phyloP scores from a whole-genome alignment of 1,140 invertebrate genomes.

The Dreissena rostriformis region DNA sequence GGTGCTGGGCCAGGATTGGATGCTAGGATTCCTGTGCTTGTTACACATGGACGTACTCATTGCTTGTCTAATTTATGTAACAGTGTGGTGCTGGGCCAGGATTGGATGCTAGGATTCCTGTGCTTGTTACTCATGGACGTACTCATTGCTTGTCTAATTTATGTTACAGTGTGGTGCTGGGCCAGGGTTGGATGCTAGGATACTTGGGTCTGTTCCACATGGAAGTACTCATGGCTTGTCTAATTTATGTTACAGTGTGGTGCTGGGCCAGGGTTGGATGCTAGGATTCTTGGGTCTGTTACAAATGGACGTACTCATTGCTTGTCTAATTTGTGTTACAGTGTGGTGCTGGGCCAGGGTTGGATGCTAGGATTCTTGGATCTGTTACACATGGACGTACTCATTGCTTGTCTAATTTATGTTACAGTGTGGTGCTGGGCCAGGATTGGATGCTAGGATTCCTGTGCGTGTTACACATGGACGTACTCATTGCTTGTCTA shows the following conservation, averaged over 20 bases:
- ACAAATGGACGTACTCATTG: constrained; percentile 95
- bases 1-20: constrained; percentile 95
- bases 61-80: constrained; percentile 32
- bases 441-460: no score
- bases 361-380: background rate
- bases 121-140: no score
- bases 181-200: no score
- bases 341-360: background rate
- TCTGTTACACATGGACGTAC: background rate
- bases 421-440: background rate
- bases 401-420: background rate
- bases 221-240: no score
- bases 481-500: no score
- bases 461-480: no score
- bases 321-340: constrained; percentile 12
- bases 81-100: no score
- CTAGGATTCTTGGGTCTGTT: constrained; percentile 95
- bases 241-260: constrained; percentile 85
- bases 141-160: no score
- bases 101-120: no score
- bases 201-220: no score
- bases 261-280: constrained; percentile 94
- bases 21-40: constrained; percentile 93
- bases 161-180: no score
- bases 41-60: constrained; percentile 97